Evolutionary conservation across 2,888 invertebrate species (phyloP).

Genomic region (Tyria jacobaeae): DNA sequence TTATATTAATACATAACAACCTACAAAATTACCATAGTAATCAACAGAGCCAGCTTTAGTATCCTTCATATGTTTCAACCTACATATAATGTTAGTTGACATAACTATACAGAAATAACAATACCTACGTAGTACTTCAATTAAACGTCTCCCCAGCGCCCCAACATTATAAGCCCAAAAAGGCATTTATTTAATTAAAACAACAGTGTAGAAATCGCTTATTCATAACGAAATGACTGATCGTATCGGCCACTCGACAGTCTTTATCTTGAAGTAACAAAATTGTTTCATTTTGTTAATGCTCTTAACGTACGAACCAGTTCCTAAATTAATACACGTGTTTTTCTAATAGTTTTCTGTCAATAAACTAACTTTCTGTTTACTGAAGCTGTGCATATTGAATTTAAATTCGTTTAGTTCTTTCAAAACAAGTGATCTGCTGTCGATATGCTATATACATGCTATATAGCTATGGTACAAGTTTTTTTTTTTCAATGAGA

Average conservation of each 20-base stretch:
- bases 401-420: neutral
- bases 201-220: constrained; percentile 42
- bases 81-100: neutral
- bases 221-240: constrained; percentile 48
- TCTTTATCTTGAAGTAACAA: constrained; percentile 20
- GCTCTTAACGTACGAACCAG: neutral
- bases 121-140: constrained; percentile 7
- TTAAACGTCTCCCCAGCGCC: constrained; percentile 20
- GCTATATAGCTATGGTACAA: too few species aligned
- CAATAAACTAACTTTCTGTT: neutral
- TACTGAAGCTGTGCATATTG: neutral
- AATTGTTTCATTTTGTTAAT: constrained; percentile 36
- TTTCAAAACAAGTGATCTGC: neutral
- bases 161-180: constrained; percentile 32
- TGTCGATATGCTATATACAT: neutral
- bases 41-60: too few species aligned
- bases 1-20: too few species aligned
- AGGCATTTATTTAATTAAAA: constrained; percentile 50
- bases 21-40: too few species aligned
- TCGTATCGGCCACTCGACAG: constrained; percentile 35
- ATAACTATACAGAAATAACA: neutral
- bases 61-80: too few species aligned
- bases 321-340: constrained; percentile 2
- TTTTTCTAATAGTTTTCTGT: neutral
- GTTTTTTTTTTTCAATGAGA: too few species aligned